Percentiles rank a stretch among this genome's conserved stretches.
These are phyloP conservation scores for Hypselothyrea guttata DNA, from an alignment of 2,888 invertebrate species.

Conservation along the genomic window DNA sequence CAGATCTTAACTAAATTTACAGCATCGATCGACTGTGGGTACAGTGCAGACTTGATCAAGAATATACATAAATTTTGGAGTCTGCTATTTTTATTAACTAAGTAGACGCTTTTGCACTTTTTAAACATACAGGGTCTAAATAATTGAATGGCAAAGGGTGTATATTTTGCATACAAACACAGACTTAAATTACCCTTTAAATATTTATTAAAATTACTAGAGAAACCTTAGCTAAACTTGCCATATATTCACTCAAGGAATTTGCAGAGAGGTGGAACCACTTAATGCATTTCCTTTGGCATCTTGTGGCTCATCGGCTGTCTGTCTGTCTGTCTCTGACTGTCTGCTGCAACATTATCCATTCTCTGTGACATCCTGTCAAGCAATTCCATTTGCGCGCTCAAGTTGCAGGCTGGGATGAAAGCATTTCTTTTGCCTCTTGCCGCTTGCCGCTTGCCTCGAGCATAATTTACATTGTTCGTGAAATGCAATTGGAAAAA, in stretches of 20 bases:
- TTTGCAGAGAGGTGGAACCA: neutral
- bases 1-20: no score
- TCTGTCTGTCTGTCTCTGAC: neutral
- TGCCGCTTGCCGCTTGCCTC: conserved; percentile 12
- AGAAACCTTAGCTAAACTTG: no score
- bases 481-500: no score
- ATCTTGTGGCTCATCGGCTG: conserved; percentile 8
- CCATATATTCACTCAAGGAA: no score
- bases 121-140: no score
- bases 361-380: conserved; percentile 36
- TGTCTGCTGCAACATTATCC: conserved; percentile 28
- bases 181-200: conserved; percentile 40
- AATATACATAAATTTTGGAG: no score
- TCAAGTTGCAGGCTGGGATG: conserved; percentile 60
- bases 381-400: conserved; percentile 65
- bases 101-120: no score
- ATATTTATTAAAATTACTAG: conserved; percentile 42
- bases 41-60: no score
- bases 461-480: conserved; percentile 43
- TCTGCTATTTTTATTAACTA: no score
- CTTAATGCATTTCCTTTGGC: conserved; percentile 41
- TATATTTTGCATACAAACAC: conserved; percentile 29
- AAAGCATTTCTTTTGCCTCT: conserved; percentile 57
- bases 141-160: neutral
- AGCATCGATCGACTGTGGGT: no score